Conservation (phyloP, 2,888 invertebrate species). For the Chirona hameri region DNA sequence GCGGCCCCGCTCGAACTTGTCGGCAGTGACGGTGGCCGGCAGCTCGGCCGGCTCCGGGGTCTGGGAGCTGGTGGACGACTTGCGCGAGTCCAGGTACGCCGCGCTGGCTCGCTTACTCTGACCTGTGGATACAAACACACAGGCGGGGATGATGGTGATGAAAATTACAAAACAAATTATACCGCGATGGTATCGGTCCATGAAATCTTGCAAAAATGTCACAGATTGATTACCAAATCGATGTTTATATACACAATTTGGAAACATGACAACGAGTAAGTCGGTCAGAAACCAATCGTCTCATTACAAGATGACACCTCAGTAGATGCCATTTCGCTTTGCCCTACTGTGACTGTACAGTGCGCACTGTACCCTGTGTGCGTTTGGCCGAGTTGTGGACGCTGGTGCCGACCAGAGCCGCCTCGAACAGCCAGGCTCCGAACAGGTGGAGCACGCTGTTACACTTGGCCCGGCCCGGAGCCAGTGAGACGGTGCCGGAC, state of each 20-base stretch:
- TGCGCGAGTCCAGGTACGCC: not conserved
- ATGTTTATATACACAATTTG: no score
- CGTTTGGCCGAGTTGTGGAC: conserved; percentile 45
- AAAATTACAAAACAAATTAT: no score
- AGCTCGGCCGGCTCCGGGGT: conserved; percentile 1
- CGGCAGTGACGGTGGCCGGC: conserved; percentile 41
- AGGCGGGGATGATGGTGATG: no score
- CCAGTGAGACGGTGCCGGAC: conserved; percentile 12
- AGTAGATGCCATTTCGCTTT: no score
- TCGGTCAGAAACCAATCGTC: no score
- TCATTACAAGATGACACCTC: no score
- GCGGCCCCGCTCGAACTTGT: conserved; percentile 60
- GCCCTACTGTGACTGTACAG: no score
- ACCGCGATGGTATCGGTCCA: no score
- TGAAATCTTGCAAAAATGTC: no score
- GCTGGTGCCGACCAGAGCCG: conserved; percentile 82
- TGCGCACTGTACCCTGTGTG: not conserved
- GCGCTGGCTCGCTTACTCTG: conserved; percentile 4
- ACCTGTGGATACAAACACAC: not conserved
- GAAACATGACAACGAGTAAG: no score
- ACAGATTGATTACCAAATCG: no score
- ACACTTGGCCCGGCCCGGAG: conserved; percentile 67
- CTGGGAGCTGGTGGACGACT: not conserved
- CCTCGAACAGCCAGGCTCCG: conserved; percentile 95
- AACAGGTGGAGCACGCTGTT: conserved; percentile 93